Percentiles rank a stretch among this genome's conserved stretches.
These are phyloP conservation scores for Rhyzopertha dominica DNA, from an alignment of 1,140 invertebrate genomes.

Conservation along the genomic window DNA sequence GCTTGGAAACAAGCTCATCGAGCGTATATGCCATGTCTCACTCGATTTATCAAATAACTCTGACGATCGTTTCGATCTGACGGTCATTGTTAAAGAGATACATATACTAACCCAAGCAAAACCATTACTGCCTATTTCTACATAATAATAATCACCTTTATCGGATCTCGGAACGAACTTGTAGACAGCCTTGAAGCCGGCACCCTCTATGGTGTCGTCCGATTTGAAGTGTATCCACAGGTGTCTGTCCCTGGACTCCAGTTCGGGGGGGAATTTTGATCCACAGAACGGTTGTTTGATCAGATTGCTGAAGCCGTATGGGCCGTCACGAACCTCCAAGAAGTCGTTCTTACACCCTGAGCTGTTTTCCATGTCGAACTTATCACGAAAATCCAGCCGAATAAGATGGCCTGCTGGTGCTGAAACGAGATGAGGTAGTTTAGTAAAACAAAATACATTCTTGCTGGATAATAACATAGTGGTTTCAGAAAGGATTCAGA, in stretches of 20 bases:
- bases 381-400: constrained; percentile 75
- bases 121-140: too few species aligned
- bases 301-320: constrained; percentile 73
- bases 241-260: constrained; percentile 68
- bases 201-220: constrained; percentile 78
- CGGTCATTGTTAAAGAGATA: too few species aligned
- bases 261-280: constrained; percentile 67
- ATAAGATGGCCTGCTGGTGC: constrained; percentile 69
- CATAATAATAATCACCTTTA: too few species aligned
- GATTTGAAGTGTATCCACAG: constrained; percentile 82
- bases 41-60: too few species aligned
- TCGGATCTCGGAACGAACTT: constrained; percentile 32
- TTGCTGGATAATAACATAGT: too few species aligned
- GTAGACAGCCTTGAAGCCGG: constrained; percentile 71
- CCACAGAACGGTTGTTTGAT: constrained; percentile 69
- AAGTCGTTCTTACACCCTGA: constrained; percentile 76
- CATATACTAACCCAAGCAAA: too few species aligned
- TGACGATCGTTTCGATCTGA: too few species aligned
- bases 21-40: too few species aligned
- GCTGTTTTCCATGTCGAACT: constrained; percentile 71
- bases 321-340: constrained; percentile 78
- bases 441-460: constrained; percentile 5
- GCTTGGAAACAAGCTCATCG: too few species aligned
- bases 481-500: too few species aligned
- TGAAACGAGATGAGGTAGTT: constrained; percentile 49